A percentile compares a stretch with the other conserved stretches of the same genome.
Conservation (phyloP, 2,888 invertebrate species). For the Erebia ligea region DNA sequence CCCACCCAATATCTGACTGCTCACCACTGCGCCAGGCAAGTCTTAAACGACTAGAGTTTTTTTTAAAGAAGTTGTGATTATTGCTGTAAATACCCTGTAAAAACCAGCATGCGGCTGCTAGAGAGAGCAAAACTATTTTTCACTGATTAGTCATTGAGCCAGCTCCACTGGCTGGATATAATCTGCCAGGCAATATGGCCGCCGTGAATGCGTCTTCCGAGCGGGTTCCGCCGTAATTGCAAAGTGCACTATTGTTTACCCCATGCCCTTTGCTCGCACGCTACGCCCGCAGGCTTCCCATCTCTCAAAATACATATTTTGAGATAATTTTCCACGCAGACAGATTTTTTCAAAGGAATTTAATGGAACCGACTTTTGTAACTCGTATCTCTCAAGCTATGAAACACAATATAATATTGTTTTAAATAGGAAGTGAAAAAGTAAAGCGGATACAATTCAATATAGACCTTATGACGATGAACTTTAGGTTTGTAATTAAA, state of each 20-base stretch:
- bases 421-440: slow-evolving; percentile 33
- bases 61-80: neutral
- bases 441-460: slow-evolving; percentile 12
- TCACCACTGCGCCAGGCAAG: neutral
- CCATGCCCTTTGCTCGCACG: slow-evolving; percentile 54
- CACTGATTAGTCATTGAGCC: slow-evolving; percentile 34
- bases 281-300: slow-evolving; percentile 36
- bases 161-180: slow-evolving; percentile 30
- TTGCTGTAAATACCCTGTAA: slow-evolving; percentile 9
- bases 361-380: slow-evolving; percentile 33
- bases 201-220: slow-evolving; percentile 41
- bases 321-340: slow-evolving; percentile 42
- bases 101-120: neutral
- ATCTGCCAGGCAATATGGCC: slow-evolving; percentile 33
- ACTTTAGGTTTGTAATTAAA: slow-evolving; percentile 13
- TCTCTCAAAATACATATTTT: slow-evolving; percentile 43
- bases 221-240: slow-evolving; percentile 66
- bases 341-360: slow-evolving; percentile 43
- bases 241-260: slow-evolving; percentile 69
- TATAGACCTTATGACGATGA: slow-evolving; percentile 10
- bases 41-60: neutral
- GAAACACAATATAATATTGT: slow-evolving; percentile 30
- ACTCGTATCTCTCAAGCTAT: slow-evolving; percentile 36
- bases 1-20: too few species aligned
- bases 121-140: slow-evolving; percentile 25